Conservation (phyloP, 2,888 invertebrate species). For the Nymphalis urticae region DNA sequence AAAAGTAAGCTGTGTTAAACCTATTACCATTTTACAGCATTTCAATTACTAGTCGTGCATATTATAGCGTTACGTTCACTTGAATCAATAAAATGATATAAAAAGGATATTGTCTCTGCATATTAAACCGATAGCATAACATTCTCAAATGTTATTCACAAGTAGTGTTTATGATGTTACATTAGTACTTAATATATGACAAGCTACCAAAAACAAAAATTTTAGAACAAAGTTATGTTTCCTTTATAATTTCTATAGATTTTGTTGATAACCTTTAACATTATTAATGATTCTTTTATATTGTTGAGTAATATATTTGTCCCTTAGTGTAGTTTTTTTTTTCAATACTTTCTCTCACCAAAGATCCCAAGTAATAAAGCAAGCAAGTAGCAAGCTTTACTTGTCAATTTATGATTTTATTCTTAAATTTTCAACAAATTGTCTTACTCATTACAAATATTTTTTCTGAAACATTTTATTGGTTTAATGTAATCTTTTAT, state of each 20-base stretch:
- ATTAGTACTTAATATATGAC: slow-evolving; percentile 74
- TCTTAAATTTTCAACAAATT: background rate
- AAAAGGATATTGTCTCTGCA: slow-evolving; percentile 7
- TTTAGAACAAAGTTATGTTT: slow-evolving; percentile 69
- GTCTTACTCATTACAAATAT: background rate
- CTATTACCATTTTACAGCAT: slow-evolving; percentile 27
- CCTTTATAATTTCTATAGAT: slow-evolving; percentile 60
- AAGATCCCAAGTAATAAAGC: slow-evolving; percentile 50
- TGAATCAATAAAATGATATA: slow-evolving; percentile 10
- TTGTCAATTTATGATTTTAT: background rate
- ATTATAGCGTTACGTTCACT: slow-evolving; percentile 41
- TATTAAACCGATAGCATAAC: slow-evolving; percentile 16
- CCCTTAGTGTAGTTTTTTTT: slow-evolving; percentile 47
- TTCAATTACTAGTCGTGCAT: slow-evolving; percentile 63
- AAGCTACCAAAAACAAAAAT: slow-evolving; percentile 71
- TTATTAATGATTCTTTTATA: slow-evolving; percentile 53
- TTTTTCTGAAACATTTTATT: background rate
- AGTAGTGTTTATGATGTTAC: slow-evolving; percentile 46
- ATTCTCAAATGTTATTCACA: slow-evolving; percentile 31
- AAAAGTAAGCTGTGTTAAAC: slow-evolving; percentile 13
- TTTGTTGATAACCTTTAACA: slow-evolving; percentile 46
- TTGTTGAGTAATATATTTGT: slow-evolving; percentile 70
- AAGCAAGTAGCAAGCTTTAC: background rate
- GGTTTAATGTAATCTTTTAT: background rate
- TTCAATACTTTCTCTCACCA: slow-evolving; percentile 58